phyloP scores from a whole-genome alignment of 2,113 vertebrate species.

The Pteropus alecto region DNA sequence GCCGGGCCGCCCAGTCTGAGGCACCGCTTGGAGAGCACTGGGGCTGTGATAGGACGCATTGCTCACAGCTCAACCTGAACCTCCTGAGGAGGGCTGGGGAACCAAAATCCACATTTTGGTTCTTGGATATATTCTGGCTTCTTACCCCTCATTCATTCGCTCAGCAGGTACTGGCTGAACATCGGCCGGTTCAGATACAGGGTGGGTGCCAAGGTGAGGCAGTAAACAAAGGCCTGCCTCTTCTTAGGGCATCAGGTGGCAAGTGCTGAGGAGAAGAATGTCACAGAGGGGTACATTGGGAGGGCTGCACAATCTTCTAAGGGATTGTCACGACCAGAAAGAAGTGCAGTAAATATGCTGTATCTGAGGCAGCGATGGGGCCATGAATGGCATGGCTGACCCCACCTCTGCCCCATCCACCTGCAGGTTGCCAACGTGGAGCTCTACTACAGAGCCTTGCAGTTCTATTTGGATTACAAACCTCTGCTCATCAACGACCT shows the following conservation, averaged over 20 bases:
- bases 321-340: not conserved
- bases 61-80: not conserved
- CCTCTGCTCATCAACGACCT: conserved; percentile 93
- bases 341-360: not conserved
- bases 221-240: not conserved
- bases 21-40: not conserved
- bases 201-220: not conserved
- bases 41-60: not conserved
- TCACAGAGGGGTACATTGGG: not conserved
- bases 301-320: not conserved
- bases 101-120: not conserved
- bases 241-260: not conserved
- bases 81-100: not conserved
- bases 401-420: not conserved
- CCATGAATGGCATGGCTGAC: not conserved
- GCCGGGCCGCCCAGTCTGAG: not conserved
- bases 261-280: not conserved
- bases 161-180: not conserved
- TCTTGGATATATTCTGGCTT: not conserved
- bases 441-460: conserved; percentile 92
- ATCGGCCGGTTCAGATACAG: not conserved
- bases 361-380: not conserved
- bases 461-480: conserved; percentile 93
- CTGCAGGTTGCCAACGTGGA: conserved; percentile 92
- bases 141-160: not conserved